Evolutionary conservation across 2,797 vertebrate genomes (phyloP).

Genomic region (Pangasius krempfi): DNA sequence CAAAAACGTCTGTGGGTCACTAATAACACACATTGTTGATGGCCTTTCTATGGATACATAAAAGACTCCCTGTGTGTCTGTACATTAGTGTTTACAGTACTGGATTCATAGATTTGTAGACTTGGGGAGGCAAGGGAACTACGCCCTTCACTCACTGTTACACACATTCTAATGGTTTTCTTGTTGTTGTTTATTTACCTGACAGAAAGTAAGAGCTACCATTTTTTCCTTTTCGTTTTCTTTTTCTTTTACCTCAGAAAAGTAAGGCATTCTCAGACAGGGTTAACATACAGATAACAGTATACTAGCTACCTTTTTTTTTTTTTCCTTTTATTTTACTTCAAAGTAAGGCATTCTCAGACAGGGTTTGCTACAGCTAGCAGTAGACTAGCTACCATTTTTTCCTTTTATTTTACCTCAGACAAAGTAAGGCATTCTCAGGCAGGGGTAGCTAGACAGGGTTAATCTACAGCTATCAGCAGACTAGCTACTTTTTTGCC

Average conservation of each 20-base stretch:
- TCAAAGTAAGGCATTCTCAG: not conserved
- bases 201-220: not conserved
- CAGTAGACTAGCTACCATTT: too few species aligned
- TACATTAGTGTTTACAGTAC: slow-evolving; percentile 15
- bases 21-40: not conserved
- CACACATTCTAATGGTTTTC: not conserved
- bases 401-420: not conserved
- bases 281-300: not conserved
- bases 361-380: not conserved
- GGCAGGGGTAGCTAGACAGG: not conserved
- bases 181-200: not conserved
- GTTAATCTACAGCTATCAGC: not conserved
- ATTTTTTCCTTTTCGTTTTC: too few species aligned
- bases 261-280: not conserved
- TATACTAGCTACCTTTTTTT: not conserved
- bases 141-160: not conserved
- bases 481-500: too few species aligned
- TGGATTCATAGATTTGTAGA: not conserved
- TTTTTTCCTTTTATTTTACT: not conserved
- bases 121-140: not conserved
- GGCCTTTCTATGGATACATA: slow-evolving; percentile 13
- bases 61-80: not conserved
- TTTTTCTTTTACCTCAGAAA: not conserved
- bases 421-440: not conserved
- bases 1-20: slow-evolving; percentile 25